These are phyloP conservation scores for Vanessa cardui DNA, from an alignment of 2,888 invertebrate genomes.

Conservation along the genomic window DNA sequence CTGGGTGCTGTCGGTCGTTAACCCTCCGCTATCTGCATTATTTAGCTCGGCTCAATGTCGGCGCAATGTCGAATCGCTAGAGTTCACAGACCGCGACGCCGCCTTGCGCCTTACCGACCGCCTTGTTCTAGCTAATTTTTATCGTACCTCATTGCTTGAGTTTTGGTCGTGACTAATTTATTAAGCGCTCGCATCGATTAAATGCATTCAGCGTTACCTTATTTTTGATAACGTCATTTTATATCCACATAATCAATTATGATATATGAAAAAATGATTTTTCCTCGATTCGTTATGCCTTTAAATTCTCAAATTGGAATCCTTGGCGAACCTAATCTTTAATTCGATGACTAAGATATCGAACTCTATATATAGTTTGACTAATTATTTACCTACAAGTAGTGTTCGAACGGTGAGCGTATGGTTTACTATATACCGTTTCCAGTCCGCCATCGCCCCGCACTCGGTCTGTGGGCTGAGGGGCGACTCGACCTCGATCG, in stretches of 20 bases:
- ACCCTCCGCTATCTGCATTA: constrained; percentile 79
- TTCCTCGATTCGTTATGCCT: neutral
- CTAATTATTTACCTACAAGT: neutral
- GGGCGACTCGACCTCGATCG: constrained; percentile 71
- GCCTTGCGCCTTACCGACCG: constrained; percentile 63
- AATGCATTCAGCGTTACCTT: neutral
- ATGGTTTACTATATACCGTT: constrained; percentile 39
- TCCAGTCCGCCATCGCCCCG: constrained; percentile 41
- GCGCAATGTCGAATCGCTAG: constrained; percentile 77
- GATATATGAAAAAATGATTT: too few relatives aligned
- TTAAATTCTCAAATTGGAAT: neutral
- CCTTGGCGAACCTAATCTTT: neutral
- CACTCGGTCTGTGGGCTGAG: constrained; percentile 75
- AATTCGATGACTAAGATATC: neutral
- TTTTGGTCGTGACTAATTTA: constrained; percentile 22
- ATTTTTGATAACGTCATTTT: neutral
- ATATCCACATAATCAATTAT: too few relatives aligned
- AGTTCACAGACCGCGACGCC: constrained; percentile 75
- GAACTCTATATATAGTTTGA: neutral
- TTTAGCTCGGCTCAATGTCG: constrained; percentile 79
- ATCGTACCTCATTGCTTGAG: constrained; percentile 45
- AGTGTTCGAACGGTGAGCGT: constrained; percentile 8
- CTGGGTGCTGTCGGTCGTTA: constrained; percentile 79
- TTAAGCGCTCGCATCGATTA: constrained; percentile 12
- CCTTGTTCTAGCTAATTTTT: constrained; percentile 68